A percentile compares a stretch with the other conserved stretches of the same genome.
phyloP scores from a whole-genome alignment of 2,113 vertebrate species.

The Chloroceryle aenea region DNA sequence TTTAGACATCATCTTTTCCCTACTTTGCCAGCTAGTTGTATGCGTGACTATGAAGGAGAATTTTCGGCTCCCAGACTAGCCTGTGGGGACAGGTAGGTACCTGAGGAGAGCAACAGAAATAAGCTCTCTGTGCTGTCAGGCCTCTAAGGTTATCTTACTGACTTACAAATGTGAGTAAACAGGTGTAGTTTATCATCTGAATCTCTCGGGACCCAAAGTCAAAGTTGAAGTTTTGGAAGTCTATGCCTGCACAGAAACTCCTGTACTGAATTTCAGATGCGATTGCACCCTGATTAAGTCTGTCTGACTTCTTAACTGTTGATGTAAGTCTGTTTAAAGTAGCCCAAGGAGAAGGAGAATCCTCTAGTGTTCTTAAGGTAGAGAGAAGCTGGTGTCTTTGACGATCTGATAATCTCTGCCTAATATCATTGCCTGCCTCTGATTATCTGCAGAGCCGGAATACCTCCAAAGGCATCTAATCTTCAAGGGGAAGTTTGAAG shows the following conservation, averaged over 20 bases:
- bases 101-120: background rate
- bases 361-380: background rate
- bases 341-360: background rate
- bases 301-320: background rate
- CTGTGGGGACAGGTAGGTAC: background rate
- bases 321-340: background rate
- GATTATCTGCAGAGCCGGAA: background rate
- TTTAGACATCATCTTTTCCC: background rate
- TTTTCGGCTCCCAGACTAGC: background rate
- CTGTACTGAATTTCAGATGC: background rate
- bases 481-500: background rate
- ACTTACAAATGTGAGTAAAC: background rate
- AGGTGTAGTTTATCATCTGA: background rate
- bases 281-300: background rate
- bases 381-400: background rate
- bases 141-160: background rate
- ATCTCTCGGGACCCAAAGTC: fast-evolving
- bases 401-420: background rate
- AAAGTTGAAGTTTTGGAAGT: background rate
- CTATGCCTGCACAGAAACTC: background rate
- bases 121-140: background rate
- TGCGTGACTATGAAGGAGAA: background rate
- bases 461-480: background rate
- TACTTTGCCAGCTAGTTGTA: background rate
- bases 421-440: background rate